Base-by-base conservation (phyloP, 2,888 invertebrate genomes). In the Nymphalis c-album region DNA sequence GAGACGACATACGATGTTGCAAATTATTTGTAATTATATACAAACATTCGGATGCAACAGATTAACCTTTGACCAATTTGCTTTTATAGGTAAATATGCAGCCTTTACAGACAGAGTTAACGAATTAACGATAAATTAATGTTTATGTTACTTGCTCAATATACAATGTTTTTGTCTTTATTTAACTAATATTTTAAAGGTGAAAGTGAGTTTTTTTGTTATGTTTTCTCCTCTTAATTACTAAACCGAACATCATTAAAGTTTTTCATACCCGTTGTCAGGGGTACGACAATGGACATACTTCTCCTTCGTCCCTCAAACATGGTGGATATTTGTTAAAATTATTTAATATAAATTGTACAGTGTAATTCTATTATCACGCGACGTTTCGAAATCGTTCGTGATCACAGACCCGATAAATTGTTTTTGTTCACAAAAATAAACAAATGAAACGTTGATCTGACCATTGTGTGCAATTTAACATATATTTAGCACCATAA, bases 401-500 rank as follows among this genome's bases (percentile, higher is more conserved):
- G n/a, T 8, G 35, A 10, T 18, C 55, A 31, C 45, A 61, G 18
- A 35, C 57, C 6, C 4, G 22, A 47, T 53, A 31, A 46, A 53
- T 35, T 45, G 17, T 51, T 16, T 13, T 45, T 63, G 50, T 35
- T 3, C 40, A 67, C 51, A 10, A 62, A 46, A 48, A 40, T 60
- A 47, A 59, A 40, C 8, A 57, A 57, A 57, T 35, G n/a, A 35
- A 57, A 57, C 35, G 35, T 57, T 55, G 60, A 48, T 63, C 50
- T 63, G 62, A 70, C 45, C 58, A 53, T 53, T 48, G 59, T 65
- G 13, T 60, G 50, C 57, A 53, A 61, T 65, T 64, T 58, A 45
- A 18, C 47, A 57, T 50, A 64, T 67, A 70, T 70, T 70, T 68
- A 69, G 55, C 67, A 65, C 64, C 60, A 61, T 65, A 67, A 63